Conservation (phyloP, 1,140 invertebrate genomes). For the Asbolus verrucosus region DNA sequence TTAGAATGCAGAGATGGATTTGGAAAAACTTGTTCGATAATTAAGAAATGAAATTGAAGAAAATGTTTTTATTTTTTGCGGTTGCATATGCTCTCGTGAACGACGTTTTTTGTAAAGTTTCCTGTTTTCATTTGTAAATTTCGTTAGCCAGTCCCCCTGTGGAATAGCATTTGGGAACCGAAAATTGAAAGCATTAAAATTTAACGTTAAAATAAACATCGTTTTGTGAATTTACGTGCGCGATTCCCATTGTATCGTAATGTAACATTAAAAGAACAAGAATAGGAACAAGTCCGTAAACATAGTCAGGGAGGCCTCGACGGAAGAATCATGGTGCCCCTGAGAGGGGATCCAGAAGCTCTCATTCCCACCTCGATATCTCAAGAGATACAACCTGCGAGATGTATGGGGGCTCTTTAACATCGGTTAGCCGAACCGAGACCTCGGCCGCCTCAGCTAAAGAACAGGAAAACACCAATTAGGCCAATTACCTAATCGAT, state of each 20-base stretch:
- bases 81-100: background rate
- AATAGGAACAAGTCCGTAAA: conserved; percentile 59
- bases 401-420: conserved; percentile 62
- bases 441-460: conserved; percentile 46
- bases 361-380: conserved; percentile 59
- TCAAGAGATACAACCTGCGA: conserved; percentile 57
- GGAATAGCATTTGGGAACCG: conserved; percentile 12
- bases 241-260: conserved; percentile 59
- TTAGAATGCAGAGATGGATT: no score
- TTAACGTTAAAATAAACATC: conserved; percentile 58
- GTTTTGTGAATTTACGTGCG: conserved; percentile 53
- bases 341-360: conserved; percentile 58
- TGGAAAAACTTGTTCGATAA: no score
- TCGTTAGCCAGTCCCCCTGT: conserved; percentile 24
- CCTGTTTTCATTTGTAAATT: conserved; percentile 40
- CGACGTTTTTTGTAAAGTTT: background rate
- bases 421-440: conserved; percentile 59
- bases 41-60: no score
- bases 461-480: conserved; percentile 59
- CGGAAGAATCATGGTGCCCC: conserved; percentile 62
- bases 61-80: no score
- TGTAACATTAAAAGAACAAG: conserved; percentile 61
- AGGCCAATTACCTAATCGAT: conserved; percentile 52
- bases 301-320: conserved; percentile 56
- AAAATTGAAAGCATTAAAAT: conserved; percentile 44